phyloP scores from a whole-genome alignment of 2,888 invertebrate species.

The Drosophila yooni region DNA sequence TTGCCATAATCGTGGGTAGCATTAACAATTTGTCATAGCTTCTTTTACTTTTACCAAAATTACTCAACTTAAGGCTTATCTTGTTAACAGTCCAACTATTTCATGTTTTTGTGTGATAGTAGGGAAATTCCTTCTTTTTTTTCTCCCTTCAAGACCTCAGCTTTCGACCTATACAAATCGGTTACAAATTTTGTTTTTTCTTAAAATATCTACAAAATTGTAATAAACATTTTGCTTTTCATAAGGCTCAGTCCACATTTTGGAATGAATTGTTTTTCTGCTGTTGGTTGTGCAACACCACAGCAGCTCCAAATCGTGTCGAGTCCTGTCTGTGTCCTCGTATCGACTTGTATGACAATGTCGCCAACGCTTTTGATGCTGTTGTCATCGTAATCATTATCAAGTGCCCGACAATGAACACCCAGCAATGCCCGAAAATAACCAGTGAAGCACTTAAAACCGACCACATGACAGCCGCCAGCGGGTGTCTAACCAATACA shows the following conservation, averaged over 20 bases:
- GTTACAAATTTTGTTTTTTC: not conserved
- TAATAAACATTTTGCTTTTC: not conserved
- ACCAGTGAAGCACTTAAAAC: conserved; percentile 77
- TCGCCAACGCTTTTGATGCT: conserved; percentile 38
- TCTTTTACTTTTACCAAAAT: not conserved
- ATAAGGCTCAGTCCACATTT: not conserved
- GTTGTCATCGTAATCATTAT: conserved; percentile 76
- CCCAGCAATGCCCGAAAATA: conserved; percentile 65
- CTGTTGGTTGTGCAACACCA: conserved; percentile 21
- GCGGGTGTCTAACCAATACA: conserved; percentile 30
- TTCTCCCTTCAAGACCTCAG: not conserved
- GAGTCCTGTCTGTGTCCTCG: conserved; percentile 33
- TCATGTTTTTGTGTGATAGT: not conserved
- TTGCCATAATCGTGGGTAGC: not conserved
- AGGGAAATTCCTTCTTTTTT: not conserved
- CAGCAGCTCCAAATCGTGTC: conserved; percentile 31
- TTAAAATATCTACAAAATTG: not conserved
- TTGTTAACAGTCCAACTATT: not conserved
- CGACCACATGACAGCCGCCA: conserved; percentile 72
- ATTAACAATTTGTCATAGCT: not conserved
- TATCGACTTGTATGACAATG: conserved; percentile 40
- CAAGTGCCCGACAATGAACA: conserved; percentile 68
- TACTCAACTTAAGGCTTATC: not conserved
- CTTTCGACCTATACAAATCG: not conserved
- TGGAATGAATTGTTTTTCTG: conserved; percentile 34